These are phyloP conservation scores for Percopsis omiscomaycus DNA, from an alignment of 2,797 vertebrate genomes.

Conservation along the genomic window DNA sequence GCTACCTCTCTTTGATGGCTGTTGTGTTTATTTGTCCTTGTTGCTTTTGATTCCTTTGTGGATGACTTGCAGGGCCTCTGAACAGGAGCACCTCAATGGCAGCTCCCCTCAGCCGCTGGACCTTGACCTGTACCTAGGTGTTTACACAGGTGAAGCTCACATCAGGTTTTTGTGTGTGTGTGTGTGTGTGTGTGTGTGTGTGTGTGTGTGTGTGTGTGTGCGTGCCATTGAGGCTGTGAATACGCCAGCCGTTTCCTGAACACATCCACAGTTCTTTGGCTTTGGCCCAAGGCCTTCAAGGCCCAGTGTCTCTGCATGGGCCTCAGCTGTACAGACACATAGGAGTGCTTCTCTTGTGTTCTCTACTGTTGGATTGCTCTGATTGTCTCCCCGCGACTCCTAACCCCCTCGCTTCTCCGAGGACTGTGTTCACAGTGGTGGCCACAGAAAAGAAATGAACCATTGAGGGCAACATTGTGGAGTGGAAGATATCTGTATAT, in stretches of 20 bases:
- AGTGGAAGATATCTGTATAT: conserved; percentile 28
- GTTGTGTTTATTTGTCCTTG: conserved; percentile 69
- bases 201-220: background rate
- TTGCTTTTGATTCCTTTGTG: conserved; percentile 68
- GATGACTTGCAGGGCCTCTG: conserved; percentile 69
- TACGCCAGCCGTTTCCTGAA: conserved; percentile 65
- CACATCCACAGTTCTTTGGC: conserved; percentile 72
- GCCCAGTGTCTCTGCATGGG: conserved; percentile 67
- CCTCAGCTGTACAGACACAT: conserved; percentile 76
- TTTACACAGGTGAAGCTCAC: conserved; percentile 88
- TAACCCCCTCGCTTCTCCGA: conserved; percentile 53
- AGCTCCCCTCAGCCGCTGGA: conserved; percentile 73
- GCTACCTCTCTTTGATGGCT: conserved; percentile 39
- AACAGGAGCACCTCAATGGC: conserved; percentile 72
- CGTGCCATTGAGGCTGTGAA: conserved; percentile 58
- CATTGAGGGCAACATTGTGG: conserved; percentile 15
- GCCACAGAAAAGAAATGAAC: conserved; percentile 22
- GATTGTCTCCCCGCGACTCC: conserved; percentile 68
- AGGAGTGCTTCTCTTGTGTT: conserved; percentile 64
- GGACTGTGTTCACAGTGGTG: conserved; percentile 55
- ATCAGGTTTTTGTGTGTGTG: conserved; percentile 49
- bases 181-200: too few species aligned
- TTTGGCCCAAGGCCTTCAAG: conserved; percentile 77
- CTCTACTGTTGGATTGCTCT: conserved; percentile 59
- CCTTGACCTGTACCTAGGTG: conserved; percentile 87